These are phyloP conservation scores for Gallinago undulata DNA, from an alignment of 2,113 vertebrate genomes.

Conservation along the genomic window DNA sequence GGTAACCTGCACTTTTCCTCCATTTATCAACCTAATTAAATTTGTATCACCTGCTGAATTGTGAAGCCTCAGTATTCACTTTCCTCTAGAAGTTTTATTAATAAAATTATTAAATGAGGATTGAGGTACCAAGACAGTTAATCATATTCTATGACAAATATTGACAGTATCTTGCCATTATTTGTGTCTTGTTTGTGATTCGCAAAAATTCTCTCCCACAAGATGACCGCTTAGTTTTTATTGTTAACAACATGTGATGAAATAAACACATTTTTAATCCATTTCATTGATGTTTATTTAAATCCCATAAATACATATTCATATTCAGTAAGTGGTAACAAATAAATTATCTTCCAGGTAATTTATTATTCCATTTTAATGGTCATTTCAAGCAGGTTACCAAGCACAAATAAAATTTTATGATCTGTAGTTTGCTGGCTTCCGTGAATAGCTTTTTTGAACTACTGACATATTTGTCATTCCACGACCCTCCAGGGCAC, in stretches of 20 bases:
- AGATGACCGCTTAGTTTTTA: neutral
- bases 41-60: neutral
- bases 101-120: neutral
- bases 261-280: neutral
- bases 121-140: neutral
- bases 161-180: neutral
- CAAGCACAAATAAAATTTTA: neutral
- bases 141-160: neutral
- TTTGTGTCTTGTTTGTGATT: neutral
- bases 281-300: neutral
- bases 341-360: neutral
- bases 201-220: neutral
- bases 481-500: neutral
- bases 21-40: neutral
- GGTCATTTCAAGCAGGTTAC: neutral
- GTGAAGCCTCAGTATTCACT: neutral
- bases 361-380: neutral
- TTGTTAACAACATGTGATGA: neutral
- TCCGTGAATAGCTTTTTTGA: neutral
- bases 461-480: neutral
- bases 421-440: neutral
- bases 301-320: neutral
- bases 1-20: neutral
- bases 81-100: neutral
- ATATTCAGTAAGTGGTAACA: neutral